Evolutionary conservation across 2,113 vertebrate species (phyloP), one percentile per base, ranked within the genome.

Genomic region (Otolemur garnettii): DNA sequence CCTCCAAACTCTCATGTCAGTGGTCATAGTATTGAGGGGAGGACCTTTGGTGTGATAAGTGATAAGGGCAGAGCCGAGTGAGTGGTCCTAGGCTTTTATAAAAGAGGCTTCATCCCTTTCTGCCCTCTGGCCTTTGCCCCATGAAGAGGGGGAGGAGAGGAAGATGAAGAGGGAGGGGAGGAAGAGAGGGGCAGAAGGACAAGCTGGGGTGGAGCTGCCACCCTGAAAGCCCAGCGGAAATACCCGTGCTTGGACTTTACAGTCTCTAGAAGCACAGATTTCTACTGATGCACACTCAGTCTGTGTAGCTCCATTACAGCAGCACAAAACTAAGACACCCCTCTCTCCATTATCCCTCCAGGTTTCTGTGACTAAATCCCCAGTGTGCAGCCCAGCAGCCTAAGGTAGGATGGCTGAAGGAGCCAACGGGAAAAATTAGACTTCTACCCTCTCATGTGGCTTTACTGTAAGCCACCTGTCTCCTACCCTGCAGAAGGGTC

Each of bases 341-440:
- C 21, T 42, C 7, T 45, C 21, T 42, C 7, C 18, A 45, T 59
- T 17, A 1, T 30, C 10, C 69, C 33, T 74, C 15, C 53, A 50
- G 42, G 69, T 55, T 82, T 30, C 42, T 11, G 55, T 30, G 57
- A 14, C 15, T 22, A 24, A 62, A 64, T 4, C 4, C n/a, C 57
- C 9, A 5, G 30, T 18, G 4, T 13, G 24, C 80, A 15, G 14
- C 28, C 2, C 18, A 26, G 42, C 57, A 26, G 9, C 18, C 28
- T 50, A 45, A 26, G 19, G 11, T 30, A 7, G 38, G 82, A 7
- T 22, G 55, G 0, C 0, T 3, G 71, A 28, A 8, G 0, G 10
- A 5, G 3, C 45, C 19, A 4, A 1, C 26, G 19, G 26, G 28
- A 13, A 66, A 38, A 60, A 19, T 1, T 10, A 17, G 55, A 33